These are phyloP conservation scores for Pharmacophagus antenor DNA, from an alignment of 2,888 invertebrate genomes.

Conservation along the genomic window DNA sequence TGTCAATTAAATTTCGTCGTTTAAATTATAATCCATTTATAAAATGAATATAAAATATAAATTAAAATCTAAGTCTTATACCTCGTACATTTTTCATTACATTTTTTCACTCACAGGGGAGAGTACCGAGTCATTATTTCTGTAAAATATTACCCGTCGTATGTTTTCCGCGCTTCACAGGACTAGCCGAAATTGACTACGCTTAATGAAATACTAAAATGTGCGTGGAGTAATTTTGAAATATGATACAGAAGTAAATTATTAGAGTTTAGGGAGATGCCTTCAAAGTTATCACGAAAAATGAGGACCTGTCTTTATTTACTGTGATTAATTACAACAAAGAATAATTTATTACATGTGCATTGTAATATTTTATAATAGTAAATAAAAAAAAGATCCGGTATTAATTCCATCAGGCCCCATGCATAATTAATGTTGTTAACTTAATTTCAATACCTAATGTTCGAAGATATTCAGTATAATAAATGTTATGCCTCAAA, in stretches of 20 bases:
- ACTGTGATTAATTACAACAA: neutral
- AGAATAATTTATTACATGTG: too few species aligned
- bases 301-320: neutral
- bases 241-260: constrained; percentile 10
- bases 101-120: constrained; percentile 52
- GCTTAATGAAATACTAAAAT: constrained; percentile 50
- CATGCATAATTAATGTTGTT: too few species aligned
- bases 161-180: constrained; percentile 45
- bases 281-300: neutral
- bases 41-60: neutral
- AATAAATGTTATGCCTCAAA: too few species aligned
- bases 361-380: too few species aligned
- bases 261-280: neutral
- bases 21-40: neutral
- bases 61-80: neutral
- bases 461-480: too few species aligned
- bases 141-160: constrained; percentile 57
- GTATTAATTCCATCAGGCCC: too few species aligned
- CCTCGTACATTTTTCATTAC: constrained; percentile 37
- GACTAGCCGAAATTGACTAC: constrained; percentile 56
- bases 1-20: too few species aligned
- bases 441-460: too few species aligned
- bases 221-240: constrained; percentile 20
- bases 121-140: constrained; percentile 51
- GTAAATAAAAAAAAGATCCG: too few species aligned